phyloP scores from a whole-genome alignment of 2,797 vertebrate genomes.

The Semotilus atromaculatus region DNA sequence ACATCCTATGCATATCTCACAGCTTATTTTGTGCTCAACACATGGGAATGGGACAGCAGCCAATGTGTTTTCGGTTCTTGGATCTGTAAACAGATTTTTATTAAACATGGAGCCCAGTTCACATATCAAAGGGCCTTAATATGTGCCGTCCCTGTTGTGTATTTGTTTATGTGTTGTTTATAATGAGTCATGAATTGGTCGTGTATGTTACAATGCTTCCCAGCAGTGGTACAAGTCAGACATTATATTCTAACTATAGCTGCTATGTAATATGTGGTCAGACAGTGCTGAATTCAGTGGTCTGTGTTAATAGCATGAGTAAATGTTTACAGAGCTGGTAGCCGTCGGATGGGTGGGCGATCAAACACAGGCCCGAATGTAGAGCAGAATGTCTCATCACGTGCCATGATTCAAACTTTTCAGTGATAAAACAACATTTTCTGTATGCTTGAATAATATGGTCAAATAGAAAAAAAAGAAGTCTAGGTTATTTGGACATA shows the following conservation, averaged over 20 bases:
- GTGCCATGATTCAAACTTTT: background rate
- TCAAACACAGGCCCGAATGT: slow-evolving; percentile 34
- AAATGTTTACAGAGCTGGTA: slow-evolving; percentile 57
- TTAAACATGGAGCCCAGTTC: slow-evolving; percentile 24
- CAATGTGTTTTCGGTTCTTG: slow-evolving; percentile 16
- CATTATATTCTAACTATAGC: slow-evolving; percentile 52
- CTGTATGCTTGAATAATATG: background rate
- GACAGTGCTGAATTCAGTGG: slow-evolving; percentile 54
- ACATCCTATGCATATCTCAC: slow-evolving; percentile 1
- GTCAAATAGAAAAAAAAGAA: background rate
- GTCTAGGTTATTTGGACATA: background rate
- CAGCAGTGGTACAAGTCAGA: slow-evolving; percentile 27
- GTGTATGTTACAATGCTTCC: slow-evolving; percentile 35
- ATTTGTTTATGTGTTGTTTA: slow-evolving; percentile 40
- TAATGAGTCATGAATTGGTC: slow-evolving; percentile 33
- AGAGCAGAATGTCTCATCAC: background rate
- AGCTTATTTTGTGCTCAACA: background rate
- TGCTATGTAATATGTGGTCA: slow-evolving; percentile 48
- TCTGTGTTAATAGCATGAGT: slow-evolving; percentile 55
- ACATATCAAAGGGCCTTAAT: slow-evolving; percentile 33
- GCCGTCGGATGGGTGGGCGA: slow-evolving; percentile 9
- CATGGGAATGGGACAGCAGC: background rate
- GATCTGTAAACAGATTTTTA: slow-evolving; percentile 26
- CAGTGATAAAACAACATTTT: slow-evolving; percentile 21
- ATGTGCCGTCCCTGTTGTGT: slow-evolving; percentile 23